These are phyloP conservation scores for Neotragus pygmaeus DNA, from an alignment of 2,113 vertebrate species.

Conservation along the genomic window DNA sequence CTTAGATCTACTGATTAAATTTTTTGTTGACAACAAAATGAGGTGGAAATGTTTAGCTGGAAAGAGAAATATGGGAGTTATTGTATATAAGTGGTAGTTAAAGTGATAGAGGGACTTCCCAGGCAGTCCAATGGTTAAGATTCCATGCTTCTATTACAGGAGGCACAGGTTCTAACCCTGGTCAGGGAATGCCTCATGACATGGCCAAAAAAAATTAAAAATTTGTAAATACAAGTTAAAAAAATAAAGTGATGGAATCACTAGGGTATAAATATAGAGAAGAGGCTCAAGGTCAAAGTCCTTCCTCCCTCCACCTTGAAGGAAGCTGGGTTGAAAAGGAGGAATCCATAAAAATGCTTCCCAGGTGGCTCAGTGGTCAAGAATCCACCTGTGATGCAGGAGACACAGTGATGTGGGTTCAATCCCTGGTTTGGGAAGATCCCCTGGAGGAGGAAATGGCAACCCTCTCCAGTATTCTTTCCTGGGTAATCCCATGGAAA, in stretches of 20 bases:
- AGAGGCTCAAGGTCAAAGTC: not conserved
- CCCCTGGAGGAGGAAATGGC: not conserved
- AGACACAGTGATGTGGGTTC: not conserved
- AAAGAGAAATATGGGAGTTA: not conserved
- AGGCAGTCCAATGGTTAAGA: not conserved
- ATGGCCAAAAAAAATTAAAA: not conserved
- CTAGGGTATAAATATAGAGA: not conserved
- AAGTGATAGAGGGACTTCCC: not conserved
- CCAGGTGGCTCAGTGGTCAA: not conserved
- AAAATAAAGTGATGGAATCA: not conserved
- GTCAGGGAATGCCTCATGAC: not conserved
- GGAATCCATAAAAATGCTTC: not conserved
- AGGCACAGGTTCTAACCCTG: not conserved
- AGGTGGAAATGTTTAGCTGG: not conserved
- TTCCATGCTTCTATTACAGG: not conserved
- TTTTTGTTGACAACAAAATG: not conserved
- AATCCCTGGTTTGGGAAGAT: not conserved
- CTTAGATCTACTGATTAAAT: not conserved
- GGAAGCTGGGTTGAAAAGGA: not conserved
- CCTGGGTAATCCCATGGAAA: not conserved
- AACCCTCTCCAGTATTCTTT: not conserved
- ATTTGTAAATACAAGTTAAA: not conserved
- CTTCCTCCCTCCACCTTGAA: not conserved
- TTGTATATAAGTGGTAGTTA: not conserved
- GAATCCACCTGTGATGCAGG: not conserved